Conservation (phyloP, 2,888 invertebrate species). For the Chrysotoxum bicinctum region DNA sequence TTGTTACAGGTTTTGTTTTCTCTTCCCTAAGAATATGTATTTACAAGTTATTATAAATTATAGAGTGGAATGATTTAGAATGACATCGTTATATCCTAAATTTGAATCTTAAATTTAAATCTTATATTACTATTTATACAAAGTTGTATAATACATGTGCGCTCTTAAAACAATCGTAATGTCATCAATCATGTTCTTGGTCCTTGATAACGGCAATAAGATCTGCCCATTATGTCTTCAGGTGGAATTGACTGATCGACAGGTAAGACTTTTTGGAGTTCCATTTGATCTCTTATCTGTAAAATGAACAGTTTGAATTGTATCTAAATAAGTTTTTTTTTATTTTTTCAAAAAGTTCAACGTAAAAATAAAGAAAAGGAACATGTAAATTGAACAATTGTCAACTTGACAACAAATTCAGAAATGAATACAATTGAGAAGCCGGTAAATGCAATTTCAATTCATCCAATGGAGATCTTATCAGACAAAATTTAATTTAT, state of each 20-base stretch:
- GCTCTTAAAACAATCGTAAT: slow-evolving; percentile 44
- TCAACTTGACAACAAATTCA: background rate
- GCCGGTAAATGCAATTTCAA: background rate
- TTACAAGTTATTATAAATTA: slow-evolving; percentile 36
- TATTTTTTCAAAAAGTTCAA: background rate
- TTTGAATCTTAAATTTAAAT: background rate
- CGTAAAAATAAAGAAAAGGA: background rate
- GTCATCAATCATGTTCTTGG: slow-evolving; percentile 81
- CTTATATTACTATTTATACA: slow-evolving; percentile 38
- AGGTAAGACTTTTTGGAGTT: slow-evolving; percentile 83
- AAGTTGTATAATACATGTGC: slow-evolving; percentile 50
- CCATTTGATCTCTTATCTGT: slow-evolving; percentile 84
- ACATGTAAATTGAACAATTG: background rate
- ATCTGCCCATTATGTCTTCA: slow-evolving; percentile 84
- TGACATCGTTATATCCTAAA: background rate
- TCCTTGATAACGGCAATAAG: slow-evolving; percentile 84
- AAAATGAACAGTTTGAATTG: background rate
- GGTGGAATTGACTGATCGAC: slow-evolving; percentile 84
- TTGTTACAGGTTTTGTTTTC: slow-evolving; percentile 21
- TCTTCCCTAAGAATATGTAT: slow-evolving; percentile 12
- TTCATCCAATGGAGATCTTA: background rate
- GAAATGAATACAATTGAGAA: too few species aligned
- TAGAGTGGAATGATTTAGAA: slow-evolving; percentile 30
- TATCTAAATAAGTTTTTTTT: background rate
- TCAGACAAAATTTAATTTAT: background rate